Conservation (phyloP, 2,113 vertebrate species). For the Eleginops maclovinus region DNA sequence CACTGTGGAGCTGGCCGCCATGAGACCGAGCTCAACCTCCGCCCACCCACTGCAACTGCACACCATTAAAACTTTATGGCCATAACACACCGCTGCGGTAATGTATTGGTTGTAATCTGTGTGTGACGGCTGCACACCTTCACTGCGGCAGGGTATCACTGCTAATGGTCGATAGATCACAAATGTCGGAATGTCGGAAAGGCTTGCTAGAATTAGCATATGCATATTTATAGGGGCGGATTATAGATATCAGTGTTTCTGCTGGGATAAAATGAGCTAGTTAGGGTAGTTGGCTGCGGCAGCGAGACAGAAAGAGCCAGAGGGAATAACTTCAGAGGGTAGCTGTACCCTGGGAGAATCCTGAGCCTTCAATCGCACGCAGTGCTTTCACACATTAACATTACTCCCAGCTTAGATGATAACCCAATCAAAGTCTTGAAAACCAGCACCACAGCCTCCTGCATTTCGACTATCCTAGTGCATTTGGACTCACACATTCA, state of each 20-base stretch:
- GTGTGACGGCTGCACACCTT: not conserved
- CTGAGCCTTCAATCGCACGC: constrained; percentile 21
- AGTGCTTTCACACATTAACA: not conserved
- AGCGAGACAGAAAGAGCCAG: constrained; percentile 4
- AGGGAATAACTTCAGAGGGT: constrained; percentile 17
- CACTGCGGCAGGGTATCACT: not conserved
- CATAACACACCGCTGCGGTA: not conserved
- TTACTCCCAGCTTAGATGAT: constrained; percentile 10
- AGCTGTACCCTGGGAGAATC: constrained; percentile 9
- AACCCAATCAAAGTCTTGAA: constrained; percentile 38
- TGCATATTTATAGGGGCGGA: constrained; percentile 24
- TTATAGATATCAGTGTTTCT: constrained; percentile 23
- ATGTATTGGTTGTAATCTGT: constrained; percentile 12
- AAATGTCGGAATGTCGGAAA: constrained; percentile 17
- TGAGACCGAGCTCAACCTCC: constrained; percentile 13
- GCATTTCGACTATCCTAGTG: not conserved
- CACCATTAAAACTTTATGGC: constrained; percentile 33
- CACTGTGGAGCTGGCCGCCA: constrained; percentile 39
- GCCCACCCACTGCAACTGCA: constrained; percentile 19
- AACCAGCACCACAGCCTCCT: constrained; percentile 14
- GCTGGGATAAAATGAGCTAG: constrained; percentile 23
- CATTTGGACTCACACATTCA: constrained; percentile 40
- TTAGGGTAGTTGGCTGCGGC: constrained; percentile 12
- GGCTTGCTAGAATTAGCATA: constrained; percentile 19
- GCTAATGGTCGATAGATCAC: constrained; percentile 38